phyloP scores from a whole-genome alignment of 2,113 vertebrate genomes.

The Trogon melanurus region DNA sequence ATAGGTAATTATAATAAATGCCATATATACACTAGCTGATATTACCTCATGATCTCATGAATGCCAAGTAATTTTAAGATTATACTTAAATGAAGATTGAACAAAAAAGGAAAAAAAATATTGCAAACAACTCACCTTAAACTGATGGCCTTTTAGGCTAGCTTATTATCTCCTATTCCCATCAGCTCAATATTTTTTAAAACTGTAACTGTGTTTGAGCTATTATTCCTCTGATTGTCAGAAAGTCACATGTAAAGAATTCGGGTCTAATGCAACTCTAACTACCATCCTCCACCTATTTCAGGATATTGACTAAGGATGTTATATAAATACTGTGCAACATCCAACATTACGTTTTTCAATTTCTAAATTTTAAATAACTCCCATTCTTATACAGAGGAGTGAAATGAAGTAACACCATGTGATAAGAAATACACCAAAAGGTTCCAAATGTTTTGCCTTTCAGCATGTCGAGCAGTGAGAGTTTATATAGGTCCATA shows the following conservation, averaged over 20 bases:
- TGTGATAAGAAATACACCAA: not conserved
- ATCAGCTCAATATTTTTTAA: not conserved
- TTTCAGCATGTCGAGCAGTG: not conserved
- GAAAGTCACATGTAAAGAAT: not conserved
- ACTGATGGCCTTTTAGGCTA: not conserved
- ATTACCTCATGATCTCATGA: not conserved
- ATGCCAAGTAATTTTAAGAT: not conserved
- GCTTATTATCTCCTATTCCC: not conserved
- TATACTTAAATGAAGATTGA: not conserved
- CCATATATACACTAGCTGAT: not conserved
- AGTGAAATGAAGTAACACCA: not conserved
- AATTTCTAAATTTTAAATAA: not conserved
- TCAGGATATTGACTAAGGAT: not conserved
- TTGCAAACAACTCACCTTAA: not conserved
- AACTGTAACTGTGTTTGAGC: not conserved
- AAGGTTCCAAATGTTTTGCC: not conserved
- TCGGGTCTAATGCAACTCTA: not conserved
- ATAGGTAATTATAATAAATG: not conserved
- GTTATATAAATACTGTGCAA: not conserved
- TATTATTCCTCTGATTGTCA: not conserved
- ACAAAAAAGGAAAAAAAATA: not conserved
- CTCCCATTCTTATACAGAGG: not conserved
- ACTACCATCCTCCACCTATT: not conserved
- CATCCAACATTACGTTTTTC: not conserved
- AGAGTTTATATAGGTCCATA: not conserved